A percentile compares a stretch with the other conserved stretches of the same genome.
Evolutionary conservation across 2,797 vertebrate genomes (phyloP).

Genomic region (Cuniculus paca): DNA sequence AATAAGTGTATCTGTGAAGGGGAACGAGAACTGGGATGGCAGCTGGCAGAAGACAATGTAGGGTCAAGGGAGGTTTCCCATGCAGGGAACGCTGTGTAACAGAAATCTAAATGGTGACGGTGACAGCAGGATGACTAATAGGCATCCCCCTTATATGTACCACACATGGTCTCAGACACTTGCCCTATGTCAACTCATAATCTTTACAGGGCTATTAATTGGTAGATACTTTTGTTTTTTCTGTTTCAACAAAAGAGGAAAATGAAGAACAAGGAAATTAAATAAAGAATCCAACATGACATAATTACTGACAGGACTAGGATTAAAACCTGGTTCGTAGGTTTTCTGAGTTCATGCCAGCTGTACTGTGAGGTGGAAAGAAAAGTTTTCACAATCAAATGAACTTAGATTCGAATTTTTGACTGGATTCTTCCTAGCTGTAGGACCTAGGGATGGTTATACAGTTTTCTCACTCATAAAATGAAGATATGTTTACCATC

Average conservation of each 20-base stretch:
- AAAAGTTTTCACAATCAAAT: not conserved
- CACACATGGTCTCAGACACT: not conserved
- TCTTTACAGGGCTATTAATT: not conserved
- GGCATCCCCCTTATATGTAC: no score
- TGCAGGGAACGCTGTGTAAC: not conserved
- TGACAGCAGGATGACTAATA: fast-evolving
- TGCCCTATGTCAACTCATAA: not conserved
- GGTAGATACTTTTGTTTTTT: not conserved
- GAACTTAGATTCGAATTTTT: not conserved
- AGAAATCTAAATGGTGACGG: fast-evolving
- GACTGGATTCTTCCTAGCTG: not conserved
- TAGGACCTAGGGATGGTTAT: not conserved
- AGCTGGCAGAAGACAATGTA: fast-evolving
- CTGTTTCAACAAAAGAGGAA: not conserved
- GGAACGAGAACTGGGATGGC: not conserved
- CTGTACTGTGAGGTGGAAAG: not conserved
- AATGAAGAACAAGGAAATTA: not conserved
- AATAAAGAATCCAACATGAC: no score
- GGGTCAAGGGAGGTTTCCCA: not conserved
- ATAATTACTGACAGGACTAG: not conserved
- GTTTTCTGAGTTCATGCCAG: not conserved
- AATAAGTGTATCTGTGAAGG: not conserved
- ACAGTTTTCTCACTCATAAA: not conserved
- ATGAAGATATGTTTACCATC: not conserved
- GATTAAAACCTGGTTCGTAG: not conserved